phyloP scores from a whole-genome alignment of 2,797 vertebrate species.

The Ceyx erithaca region DNA sequence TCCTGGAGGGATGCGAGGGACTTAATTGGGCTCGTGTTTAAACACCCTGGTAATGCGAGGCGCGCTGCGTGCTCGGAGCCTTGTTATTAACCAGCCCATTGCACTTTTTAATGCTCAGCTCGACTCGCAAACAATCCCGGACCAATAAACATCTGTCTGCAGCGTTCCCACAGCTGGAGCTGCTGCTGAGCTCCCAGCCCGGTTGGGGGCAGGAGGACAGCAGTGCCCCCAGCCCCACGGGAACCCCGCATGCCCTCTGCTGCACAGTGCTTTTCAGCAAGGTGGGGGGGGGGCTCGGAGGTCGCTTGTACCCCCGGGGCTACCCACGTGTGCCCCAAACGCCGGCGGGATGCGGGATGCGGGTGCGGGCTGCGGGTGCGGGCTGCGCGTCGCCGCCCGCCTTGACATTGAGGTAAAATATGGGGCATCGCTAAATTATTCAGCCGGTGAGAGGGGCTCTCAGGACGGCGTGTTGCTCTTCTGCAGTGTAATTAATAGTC shows the following conservation, averaged over 20 bases:
- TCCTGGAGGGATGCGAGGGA: slow-evolving; percentile 19
- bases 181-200: rapidly evolving
- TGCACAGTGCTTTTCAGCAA: rapidly evolving
- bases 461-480: slow-evolving; percentile 35
- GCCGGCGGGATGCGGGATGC: not conserved
- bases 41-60: slow-evolving; percentile 48
- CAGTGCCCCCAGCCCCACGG: rapidly evolving
- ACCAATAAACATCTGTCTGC: slow-evolving; percentile 54
- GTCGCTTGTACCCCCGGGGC: not conserved
- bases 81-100: slow-evolving; percentile 72
- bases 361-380: rapidly evolving
- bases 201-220: rapidly evolving
- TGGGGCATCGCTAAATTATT: slow-evolving; percentile 60
- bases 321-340: not conserved
- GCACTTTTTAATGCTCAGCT: slow-evolving; percentile 66
- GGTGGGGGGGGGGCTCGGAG: not conserved
- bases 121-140: slow-evolving; percentile 44
- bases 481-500: slow-evolving; percentile 77
- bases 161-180: not conserved
- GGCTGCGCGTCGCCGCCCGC: not conserved
- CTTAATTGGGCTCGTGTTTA: slow-evolving; percentile 68
- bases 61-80: slow-evolving; percentile 14
- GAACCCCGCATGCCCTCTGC: not conserved
- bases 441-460: slow-evolving; percentile 55
- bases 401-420: slow-evolving; percentile 49